phyloP scores from a whole-genome alignment of 2,113 vertebrate genomes.

The Stomatorhinus ivindoensis region DNA sequence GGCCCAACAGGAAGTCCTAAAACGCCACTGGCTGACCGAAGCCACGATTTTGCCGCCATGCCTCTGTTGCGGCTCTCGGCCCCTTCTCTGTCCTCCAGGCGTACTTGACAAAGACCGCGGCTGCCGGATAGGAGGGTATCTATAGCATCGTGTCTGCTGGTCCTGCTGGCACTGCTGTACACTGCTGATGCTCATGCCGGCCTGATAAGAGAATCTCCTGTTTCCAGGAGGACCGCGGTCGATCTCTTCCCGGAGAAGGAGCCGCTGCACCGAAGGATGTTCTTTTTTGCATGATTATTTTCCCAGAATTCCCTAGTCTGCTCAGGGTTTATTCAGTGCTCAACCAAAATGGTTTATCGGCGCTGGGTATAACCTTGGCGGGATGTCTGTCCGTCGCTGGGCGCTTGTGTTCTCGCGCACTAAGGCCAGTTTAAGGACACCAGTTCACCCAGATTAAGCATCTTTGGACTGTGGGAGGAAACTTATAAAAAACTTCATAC shows the following conservation, averaged over 20 bases:
- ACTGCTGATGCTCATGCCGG: background rate
- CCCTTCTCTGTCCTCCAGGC: background rate
- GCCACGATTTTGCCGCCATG: background rate
- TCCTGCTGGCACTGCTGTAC: background rate
- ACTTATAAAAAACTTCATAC: background rate
- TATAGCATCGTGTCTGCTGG: background rate
- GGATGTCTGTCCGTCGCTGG: background rate
- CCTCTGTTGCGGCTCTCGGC: background rate
- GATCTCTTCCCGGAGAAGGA: background rate
- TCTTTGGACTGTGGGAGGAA: background rate
- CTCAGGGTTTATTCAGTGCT: background rate
- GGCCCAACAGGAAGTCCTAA: background rate
- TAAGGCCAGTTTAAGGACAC: background rate
- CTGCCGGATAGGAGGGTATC: background rate
- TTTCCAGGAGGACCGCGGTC: background rate
- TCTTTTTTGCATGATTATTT: background rate
- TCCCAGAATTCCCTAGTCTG: background rate
- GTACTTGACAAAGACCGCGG: background rate
- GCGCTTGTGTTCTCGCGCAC: background rate
- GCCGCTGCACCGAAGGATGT: background rate
- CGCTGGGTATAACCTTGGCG: background rate
- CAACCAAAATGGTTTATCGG: background rate
- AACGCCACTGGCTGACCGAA: background rate
- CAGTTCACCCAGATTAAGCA: background rate
- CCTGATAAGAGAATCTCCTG: background rate